A percentile compares a stretch with the other conserved stretches of the same genome.
These are phyloP conservation scores for Microplitis mediator DNA, from an alignment of 1,140 invertebrate genomes.

Conservation along the genomic window DNA sequence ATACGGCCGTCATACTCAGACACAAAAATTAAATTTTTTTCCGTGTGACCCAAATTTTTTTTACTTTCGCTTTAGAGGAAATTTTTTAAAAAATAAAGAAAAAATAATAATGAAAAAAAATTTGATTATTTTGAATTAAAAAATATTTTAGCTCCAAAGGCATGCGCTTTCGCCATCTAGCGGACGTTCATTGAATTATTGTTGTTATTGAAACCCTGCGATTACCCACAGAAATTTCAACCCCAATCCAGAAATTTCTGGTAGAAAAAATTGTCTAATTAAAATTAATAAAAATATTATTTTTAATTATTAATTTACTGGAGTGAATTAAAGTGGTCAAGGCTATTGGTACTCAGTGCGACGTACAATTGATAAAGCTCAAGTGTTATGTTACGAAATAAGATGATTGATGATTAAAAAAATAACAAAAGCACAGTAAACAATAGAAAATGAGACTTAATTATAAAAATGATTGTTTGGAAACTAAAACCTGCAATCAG, in stretches of 20 bases:
- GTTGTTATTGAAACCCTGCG: background rate
- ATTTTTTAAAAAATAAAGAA: no score
- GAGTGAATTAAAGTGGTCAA: no score
- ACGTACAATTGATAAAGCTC: background rate
- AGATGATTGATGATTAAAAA: no score
- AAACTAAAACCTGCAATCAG: slow-evolving; percentile 51
- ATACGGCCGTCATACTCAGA: no score
- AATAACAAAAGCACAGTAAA: slow-evolving; percentile 36
- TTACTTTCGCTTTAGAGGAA: no score
- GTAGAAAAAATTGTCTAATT: background rate
- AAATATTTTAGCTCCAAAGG: no score
- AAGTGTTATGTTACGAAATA: background rate
- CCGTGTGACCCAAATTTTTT: no score
- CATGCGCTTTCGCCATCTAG: slow-evolving; percentile 27
- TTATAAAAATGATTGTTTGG: slow-evolving; percentile 59
- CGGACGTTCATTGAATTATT: slow-evolving; percentile 18
- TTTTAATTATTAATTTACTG: no score
- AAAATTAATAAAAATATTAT: no score
- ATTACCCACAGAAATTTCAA: slow-evolving; percentile 31
- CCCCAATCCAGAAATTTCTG: background rate
- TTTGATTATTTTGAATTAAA: background rate
- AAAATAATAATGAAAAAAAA: no score
- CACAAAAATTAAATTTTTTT: no score
- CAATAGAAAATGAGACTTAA: slow-evolving; percentile 53
- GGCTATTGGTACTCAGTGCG: background rate